Evolutionary conservation across 2,888 invertebrate species (phyloP), one percentile per base, ranked within the genome.

Genomic region (Oeneis ivallda): DNA sequence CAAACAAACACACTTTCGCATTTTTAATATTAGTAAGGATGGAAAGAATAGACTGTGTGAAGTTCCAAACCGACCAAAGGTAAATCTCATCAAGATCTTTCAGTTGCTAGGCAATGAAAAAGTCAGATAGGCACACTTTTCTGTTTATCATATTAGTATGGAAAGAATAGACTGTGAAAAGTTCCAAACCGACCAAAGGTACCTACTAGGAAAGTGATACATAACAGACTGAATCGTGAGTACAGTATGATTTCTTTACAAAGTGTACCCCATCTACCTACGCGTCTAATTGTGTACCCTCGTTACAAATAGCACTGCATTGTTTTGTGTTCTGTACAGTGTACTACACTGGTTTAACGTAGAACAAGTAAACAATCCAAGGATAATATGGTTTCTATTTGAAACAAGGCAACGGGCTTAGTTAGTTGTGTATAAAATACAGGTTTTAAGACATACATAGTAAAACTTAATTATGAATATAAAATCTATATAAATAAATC

Each of bases 281-380:
- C 47, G 47, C 50, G 50, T 52, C 13, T n/a, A 13, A 52, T 26
- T 26, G 32, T 52, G 32, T 32, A 26, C 26, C 32, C 13, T n/a
- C 8, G 13, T 8, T 32, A 32, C 50, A 32, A 52, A 52, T 32
- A 52, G 50, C 50, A 32, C 13, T 52, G 50, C 50, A 32, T 32
- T 52, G 50, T 52, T 52, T 26, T n/a, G 53, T 37, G 53, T 53
- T 19, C 32, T 13, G 8, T 53, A 2, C 11, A 32, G 7, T 13
- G 17, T 56, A 37, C 11, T 64, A 65, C 64, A 59, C 59, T 53
- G 58, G 64, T 52, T 61, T 43, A 52, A 62, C 41, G n/a, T 15
- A 32, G 43, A 62, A 37, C 62, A 47, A 41, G 59, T 53, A 53
- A 66, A 63, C 66, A 66, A 66, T 26, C 63, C 57, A 57, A 62